Base-by-base conservation (phyloP, 2,888 invertebrate genomes). In the Callinectes sapidus region DNA sequence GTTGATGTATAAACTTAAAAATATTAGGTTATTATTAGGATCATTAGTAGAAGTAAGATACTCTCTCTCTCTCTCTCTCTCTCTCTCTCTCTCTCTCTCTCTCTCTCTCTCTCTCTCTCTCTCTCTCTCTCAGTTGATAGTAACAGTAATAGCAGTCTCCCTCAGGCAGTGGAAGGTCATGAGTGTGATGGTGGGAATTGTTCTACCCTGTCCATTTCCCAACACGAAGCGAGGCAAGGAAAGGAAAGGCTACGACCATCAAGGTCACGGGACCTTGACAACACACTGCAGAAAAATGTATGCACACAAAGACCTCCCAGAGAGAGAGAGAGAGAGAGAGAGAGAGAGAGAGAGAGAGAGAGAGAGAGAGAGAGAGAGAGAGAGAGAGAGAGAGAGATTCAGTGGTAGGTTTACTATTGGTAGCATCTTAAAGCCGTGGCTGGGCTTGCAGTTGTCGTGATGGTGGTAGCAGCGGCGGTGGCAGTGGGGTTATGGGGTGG, bases 291-390 rank as follows among this genome's bases (percentile, higher is more conserved):
- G 23, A 61, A 61, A 61, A 61, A 23, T 61, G 23, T 23, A 23
- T 61, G 23, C 5, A 23, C 61, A 61, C 61, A 61, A 0, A 61
- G 10, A 48, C 8, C 48, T 10, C 48, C 48, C 6, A 48, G 71
- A 77, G 28, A 77, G 71, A 77, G 71, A 77, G 71, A 71, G 71
- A 71, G 71, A 71, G 71, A 71, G 71, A 71, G 71, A 71, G 71
- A 71, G 71, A 77, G 71, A 77, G 71, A 77, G 71, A 77, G 71
- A 77, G 71, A 77, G 71, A 77, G 71, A 77, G 71, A 77, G 71
- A 77, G 71, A 77, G 71, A 77, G 71, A 77, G 71, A 77, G 71
- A 77, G 71, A 77, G 71, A 77, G 71, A 77, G 71, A 77, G 71
- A 77, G 71, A 77, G 71, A 77, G 71, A 77, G 71, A 77, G 71